Evolutionary conservation across 1,140 invertebrate species (phyloP).

Genomic region (Neoseiulus cucumeris): DNA sequence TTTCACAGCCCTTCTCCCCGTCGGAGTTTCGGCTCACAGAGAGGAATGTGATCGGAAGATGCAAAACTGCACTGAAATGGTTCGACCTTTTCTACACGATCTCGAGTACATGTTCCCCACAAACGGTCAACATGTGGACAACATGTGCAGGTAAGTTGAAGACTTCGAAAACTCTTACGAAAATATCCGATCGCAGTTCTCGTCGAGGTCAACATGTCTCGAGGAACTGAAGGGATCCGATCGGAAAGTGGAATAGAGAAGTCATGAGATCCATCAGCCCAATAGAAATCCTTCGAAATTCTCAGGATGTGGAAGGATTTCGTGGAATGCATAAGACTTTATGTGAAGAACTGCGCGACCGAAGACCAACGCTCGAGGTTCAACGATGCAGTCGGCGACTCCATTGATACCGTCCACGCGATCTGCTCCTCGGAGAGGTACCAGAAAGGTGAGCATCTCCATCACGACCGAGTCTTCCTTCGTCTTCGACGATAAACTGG

Average conservation of each 20-base stretch:
- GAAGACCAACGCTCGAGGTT: slow-evolving; percentile 18
- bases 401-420: slow-evolving; percentile 22
- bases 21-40: neutral
- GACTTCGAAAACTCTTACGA: neutral
- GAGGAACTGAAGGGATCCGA: neutral
- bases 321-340: slow-evolving; percentile 21
- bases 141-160: slow-evolving; percentile 22
- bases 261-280: neutral
- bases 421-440: slow-evolving; percentile 21
- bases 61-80: slow-evolving; percentile 19
- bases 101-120: slow-evolving; percentile 22
- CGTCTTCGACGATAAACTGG: no score
- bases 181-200: neutral
- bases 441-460: slow-evolving; percentile 19
- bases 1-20: no score
- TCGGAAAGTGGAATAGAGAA: neutral
- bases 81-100: slow-evolving; percentile 20
- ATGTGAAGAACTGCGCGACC: slow-evolving; percentile 20
- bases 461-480: no score
- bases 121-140: slow-evolving; percentile 18
- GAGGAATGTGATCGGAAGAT: slow-evolving; percentile 8
- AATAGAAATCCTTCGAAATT: neutral
- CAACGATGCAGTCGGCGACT: slow-evolving; percentile 21
- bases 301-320: slow-evolving; percentile 21
- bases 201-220: neutral